phyloP scores from a whole-genome alignment of 2,113 vertebrate genomes.

The Nesoenas mayeri region DNA sequence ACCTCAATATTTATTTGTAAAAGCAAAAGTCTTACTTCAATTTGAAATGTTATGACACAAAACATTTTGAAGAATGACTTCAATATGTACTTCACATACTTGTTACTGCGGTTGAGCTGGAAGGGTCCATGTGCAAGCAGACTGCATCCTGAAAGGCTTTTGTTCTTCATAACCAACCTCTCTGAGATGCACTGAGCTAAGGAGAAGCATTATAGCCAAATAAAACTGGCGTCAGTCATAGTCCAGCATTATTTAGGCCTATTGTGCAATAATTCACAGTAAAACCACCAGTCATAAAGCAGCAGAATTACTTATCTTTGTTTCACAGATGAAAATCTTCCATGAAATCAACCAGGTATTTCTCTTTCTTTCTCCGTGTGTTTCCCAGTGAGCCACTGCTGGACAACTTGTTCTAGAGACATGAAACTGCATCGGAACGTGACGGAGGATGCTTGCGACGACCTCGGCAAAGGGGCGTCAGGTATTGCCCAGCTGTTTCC shows the following conservation, averaged over 20 bases:
- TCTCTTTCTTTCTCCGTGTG: not conserved
- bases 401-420: constrained; percentile 18
- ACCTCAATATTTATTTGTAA: not conserved
- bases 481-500: not conserved
- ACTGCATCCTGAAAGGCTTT: not conserved
- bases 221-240: not conserved
- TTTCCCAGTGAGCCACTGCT: not conserved
- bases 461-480: not conserved
- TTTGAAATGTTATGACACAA: not conserved
- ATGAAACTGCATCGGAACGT: not conserved
- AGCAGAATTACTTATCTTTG: not conserved
- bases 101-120: not conserved
- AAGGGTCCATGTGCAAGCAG: not conserved
- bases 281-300: not conserved
- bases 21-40: not conserved
- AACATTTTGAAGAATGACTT: not conserved
- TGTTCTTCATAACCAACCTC: not conserved
- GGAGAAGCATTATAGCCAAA: not conserved
- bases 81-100: not conserved
- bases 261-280: not conserved
- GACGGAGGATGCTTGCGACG: not conserved
- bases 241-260: not conserved
- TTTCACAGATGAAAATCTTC: not conserved
- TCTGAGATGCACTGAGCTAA: not conserved
- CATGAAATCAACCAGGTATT: not conserved